These are phyloP conservation scores for Halichoerus grypus DNA, from an alignment of 2,113 vertebrate genomes.

Conservation along the genomic window DNA sequence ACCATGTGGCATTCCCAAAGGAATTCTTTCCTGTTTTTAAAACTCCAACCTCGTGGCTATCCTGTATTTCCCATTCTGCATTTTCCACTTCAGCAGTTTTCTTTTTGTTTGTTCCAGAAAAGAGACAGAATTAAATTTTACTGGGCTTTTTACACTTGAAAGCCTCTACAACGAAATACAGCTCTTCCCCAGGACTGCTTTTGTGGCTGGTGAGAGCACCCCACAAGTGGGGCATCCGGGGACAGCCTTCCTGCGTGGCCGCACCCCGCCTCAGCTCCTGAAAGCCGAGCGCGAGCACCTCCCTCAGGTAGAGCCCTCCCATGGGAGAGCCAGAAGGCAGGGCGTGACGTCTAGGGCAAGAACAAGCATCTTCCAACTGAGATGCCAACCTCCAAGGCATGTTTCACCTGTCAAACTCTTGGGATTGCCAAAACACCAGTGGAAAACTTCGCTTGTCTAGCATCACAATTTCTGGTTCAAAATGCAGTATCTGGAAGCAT, in stretches of 20 bases:
- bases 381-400: neutral
- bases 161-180: constrained; percentile 48
- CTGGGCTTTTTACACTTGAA: constrained; percentile 67
- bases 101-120: constrained; percentile 78
- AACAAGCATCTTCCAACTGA: neutral
- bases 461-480: neutral
- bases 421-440: neutral
- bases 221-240: rapidly evolving
- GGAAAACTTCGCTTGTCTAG: neutral
- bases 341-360: neutral
- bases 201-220: neutral
- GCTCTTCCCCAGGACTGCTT: neutral
- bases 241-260: too few relatives aligned
- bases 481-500: constrained; percentile 1
- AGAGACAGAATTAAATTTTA: constrained; percentile 72
- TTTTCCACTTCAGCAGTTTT: constrained; percentile 77
- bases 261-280: neutral
- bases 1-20: neutral
- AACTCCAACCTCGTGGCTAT: constrained; percentile 38
- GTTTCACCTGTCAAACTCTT: neutral
- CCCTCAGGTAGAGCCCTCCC: too few relatives aligned
- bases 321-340: neutral
- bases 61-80: constrained; percentile 64
- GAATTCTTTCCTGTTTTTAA: constrained; percentile 6
- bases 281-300: rapidly evolving